These are phyloP conservation scores for Danio kyathit DNA, from an alignment of 2,797 vertebrate species.

Conservation along the genomic window DNA sequence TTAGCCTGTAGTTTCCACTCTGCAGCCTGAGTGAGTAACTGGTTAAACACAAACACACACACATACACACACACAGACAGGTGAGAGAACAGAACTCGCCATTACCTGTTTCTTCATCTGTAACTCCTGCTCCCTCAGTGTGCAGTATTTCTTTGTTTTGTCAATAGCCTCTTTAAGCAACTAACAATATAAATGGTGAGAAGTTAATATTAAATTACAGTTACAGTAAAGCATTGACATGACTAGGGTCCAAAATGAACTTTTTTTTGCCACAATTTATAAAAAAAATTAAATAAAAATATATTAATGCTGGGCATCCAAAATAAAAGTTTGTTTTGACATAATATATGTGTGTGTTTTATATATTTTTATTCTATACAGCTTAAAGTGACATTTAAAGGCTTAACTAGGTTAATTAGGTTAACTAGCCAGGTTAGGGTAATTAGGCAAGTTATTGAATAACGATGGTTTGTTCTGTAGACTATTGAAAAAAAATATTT, in stretches of 20 bases:
- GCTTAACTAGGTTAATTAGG: too few relatives aligned
- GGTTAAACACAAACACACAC: slow-evolving; percentile 69
- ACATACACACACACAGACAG: slow-evolving; percentile 10
- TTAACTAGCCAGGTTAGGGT: too few relatives aligned
- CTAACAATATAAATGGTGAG: slow-evolving; percentile 77
- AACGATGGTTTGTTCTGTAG: too few relatives aligned
- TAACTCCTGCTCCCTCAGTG: slow-evolving; percentile 81
- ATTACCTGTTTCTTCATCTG: slow-evolving; percentile 79
- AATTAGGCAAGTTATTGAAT: too few relatives aligned
- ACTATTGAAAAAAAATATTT: too few relatives aligned
- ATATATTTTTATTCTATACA: too few relatives aligned
- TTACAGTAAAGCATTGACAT: background rate
- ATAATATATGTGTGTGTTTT: too few relatives aligned
- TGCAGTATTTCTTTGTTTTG: slow-evolving; percentile 82
- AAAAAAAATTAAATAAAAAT: too few relatives aligned
- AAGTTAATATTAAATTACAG: slow-evolving; percentile 49
- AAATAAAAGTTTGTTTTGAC: too few relatives aligned
- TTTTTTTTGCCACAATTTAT: background rate
- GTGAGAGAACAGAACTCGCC: slow-evolving; percentile 56
- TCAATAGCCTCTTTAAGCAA: slow-evolving; percentile 82
- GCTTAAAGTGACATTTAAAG: too few relatives aligned
- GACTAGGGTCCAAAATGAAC: background rate
- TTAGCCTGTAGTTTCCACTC: slow-evolving; percentile 97
- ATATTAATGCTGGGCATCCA: too few relatives aligned
- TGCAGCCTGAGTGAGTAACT: slow-evolving; percentile 97